phyloP scores from a whole-genome alignment of 2,797 vertebrate species.

The Numenius phaeopus region DNA sequence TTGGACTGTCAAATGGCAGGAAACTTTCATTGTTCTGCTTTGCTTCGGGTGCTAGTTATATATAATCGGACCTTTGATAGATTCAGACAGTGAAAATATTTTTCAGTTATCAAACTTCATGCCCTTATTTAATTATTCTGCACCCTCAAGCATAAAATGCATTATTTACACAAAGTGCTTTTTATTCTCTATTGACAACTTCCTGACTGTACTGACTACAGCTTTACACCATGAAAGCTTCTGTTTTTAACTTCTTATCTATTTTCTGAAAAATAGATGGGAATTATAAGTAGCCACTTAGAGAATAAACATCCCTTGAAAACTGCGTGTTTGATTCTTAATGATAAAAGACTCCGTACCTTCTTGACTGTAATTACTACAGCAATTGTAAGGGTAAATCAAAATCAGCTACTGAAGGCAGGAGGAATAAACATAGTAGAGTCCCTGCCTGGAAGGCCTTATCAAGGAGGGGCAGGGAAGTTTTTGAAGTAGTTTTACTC shows the following conservation, averaged over 20 bases:
- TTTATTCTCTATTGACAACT: background rate
- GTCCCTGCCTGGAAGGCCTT: background rate
- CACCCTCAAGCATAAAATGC: constrained; percentile 33
- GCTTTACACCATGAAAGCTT: background rate
- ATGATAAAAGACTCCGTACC: background rate
- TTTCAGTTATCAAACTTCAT: constrained; percentile 11
- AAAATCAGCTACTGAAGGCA: background rate
- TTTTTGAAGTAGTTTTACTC: background rate
- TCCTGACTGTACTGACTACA: background rate
- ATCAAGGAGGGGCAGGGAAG: background rate
- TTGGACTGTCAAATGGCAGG: background rate
- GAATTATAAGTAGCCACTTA: background rate
- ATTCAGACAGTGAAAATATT: constrained; percentile 5
- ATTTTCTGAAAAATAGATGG: background rate
- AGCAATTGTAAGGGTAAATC: background rate
- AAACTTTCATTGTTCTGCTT: background rate
- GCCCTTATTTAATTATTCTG: constrained; percentile 41
- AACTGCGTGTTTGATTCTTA: background rate
- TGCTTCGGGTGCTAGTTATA: background rate
- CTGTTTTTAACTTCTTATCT: background rate
- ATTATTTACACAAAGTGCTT: background rate
- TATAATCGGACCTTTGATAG: background rate
- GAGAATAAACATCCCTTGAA: background rate
- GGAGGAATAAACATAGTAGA: background rate
- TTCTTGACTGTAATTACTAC: background rate